Evolutionary conservation across 2,797 vertebrate species (phyloP), one percentile per base, ranked within the genome.

Genomic region (Rhinella marina): DNA sequence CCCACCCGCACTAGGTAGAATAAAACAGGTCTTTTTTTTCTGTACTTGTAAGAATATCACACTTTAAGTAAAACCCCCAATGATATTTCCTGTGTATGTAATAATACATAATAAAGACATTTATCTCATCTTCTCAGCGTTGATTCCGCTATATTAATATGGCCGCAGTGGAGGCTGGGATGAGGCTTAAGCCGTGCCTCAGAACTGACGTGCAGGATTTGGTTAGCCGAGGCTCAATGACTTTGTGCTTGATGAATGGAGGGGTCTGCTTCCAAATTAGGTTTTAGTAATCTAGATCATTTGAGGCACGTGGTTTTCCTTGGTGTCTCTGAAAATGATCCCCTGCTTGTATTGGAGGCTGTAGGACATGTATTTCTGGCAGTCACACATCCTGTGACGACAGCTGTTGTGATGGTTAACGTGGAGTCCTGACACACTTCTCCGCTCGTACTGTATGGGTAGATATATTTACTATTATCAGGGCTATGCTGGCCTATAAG

Each of bases 281-380:
- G 61, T 79, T 61, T n/a, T 54, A 82, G 80, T 59, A 62, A 86
- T 86, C 16, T 79, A 48, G 72, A 61, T 78, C 7, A 82, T 79
- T 29, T 59, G 70, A 77, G 72, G 56, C 88, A 50, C 82, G 84
- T 82, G 88, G 21, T 77, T 82, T 77, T 89, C 59, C 73, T 76
- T 54, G 62, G 17, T 6, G 81, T 64, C 66, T 88, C 57, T 77
- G 78, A 78, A 85, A 29, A 11, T 25, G 84, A 83, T 86, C 68
- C 73, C 29, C 48, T 56, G 41, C 66, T 82, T 82, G 88, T n/a
- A 21, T 77, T 82, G 88, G 82, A 81, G 50, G 41, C 27, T 62
- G 84, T 72, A 86, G 79, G 84, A 78, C 59, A 48, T 17, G 50
- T 86, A 86, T 86, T 86, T 83, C 61, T 89, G 88, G 80, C 88